Conservation (phyloP, 2,113 vertebrate genomes). For the Pelusios castaneus region DNA sequence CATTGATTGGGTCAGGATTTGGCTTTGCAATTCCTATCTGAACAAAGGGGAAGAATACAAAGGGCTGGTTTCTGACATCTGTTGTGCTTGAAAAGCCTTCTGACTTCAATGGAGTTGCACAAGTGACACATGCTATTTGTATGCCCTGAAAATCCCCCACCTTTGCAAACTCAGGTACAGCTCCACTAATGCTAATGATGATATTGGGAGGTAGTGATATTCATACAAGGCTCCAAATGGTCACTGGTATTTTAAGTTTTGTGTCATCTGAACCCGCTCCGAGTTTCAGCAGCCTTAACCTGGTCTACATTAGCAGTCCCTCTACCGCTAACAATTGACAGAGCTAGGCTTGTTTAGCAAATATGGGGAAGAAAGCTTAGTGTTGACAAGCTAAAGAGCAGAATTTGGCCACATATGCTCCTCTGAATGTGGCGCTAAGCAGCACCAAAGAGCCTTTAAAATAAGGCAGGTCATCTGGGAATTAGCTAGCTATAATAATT, state of each 20-base stretch:
- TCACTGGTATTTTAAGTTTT: not conserved
- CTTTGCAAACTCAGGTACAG: not conserved
- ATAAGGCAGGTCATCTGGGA: not conserved
- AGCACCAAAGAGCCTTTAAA: not conserved
- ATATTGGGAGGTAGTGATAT: not conserved
- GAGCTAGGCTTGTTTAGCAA: not conserved
- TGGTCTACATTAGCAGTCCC: not conserved
- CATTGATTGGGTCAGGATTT: slow-evolving; percentile 46
- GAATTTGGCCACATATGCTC: not conserved
- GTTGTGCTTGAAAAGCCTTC: slow-evolving; percentile 16
- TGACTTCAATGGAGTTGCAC: slow-evolving; percentile 9
- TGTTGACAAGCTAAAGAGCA: fast-evolving
- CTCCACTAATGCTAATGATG: not conserved
- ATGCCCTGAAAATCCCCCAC: not conserved
- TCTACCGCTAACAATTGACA: fast-evolving
- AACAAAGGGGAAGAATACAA: slow-evolving; percentile 47
- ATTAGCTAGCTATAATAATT: slow-evolving; percentile 12
- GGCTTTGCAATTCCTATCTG: slow-evolving; percentile 59
- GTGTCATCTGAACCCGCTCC: not conserved
- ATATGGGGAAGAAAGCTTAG: not conserved
- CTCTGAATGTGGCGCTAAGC: fast-evolving
- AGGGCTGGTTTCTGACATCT: slow-evolving; percentile 31
- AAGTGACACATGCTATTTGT: not conserved
- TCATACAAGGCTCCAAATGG: not conserved
- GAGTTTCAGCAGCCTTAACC: not conserved